A percentile compares a stretch with the other conserved stretches of the same genome.
Evolutionary conservation across 2,113 vertebrate genomes (phyloP).

Genomic region (Spilogale gracilis): DNA sequence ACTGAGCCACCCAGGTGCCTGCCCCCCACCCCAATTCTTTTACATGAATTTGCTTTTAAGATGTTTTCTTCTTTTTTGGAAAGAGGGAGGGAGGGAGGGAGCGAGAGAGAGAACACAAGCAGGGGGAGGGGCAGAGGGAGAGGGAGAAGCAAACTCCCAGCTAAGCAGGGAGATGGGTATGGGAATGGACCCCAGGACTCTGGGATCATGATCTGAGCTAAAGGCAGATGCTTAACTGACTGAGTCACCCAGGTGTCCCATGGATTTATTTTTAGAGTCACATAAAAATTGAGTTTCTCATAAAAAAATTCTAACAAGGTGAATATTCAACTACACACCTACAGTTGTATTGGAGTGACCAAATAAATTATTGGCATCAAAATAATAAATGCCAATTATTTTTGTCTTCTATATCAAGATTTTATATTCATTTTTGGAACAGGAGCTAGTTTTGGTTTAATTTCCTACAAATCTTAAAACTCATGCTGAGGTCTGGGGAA

Average conservation of each 20-base stretch:
- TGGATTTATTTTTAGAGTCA: slow-evolving; percentile 21
- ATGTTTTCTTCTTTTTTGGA: too few relatives aligned
- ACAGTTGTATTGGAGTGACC: neutral
- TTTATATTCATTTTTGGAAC: neutral
- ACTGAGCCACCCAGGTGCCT: neutral
- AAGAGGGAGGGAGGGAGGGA: neutral
- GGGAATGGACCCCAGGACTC: neutral
- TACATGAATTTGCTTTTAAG: neutral
- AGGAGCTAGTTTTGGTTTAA: neutral
- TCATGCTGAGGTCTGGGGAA: neutral
- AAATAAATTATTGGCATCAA: neutral
- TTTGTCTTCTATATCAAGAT: neutral
- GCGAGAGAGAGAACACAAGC: neutral
- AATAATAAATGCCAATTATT: neutral
- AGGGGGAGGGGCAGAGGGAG: neutral
- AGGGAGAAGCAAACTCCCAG: neutral
- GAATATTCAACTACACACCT: neutral
- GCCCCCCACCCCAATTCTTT: neutral
- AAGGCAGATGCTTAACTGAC: neutral
- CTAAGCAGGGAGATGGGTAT: neutral
- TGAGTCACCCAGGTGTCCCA: neutral
- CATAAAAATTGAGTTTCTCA: neutral
- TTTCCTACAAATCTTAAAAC: neutral
- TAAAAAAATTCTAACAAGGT: neutral
- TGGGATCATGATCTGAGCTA: neutral